Evolutionary conservation across 2,113 vertebrate genomes (phyloP).

Genomic region (Ammodytes marinus): DNA sequence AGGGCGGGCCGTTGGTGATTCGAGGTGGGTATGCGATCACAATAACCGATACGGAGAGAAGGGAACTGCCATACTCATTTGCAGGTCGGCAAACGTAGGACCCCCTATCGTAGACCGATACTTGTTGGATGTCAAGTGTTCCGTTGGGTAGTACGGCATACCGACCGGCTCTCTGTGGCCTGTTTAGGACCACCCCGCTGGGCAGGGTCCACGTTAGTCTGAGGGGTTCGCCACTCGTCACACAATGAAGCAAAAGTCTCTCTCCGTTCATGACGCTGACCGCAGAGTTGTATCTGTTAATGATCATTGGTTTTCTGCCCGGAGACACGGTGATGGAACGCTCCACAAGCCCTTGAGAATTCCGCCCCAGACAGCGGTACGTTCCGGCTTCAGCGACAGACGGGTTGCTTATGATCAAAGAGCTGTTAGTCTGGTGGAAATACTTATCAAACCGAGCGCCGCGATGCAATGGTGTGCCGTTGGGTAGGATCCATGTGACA

Average conservation of each 20-base stretch:
- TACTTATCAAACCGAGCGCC: slow-evolving; percentile 84
- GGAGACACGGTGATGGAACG: slow-evolving; percentile 85
- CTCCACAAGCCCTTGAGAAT: slow-evolving; percentile 83
- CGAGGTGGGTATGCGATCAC: slow-evolving; percentile 90
- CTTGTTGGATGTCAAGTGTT: slow-evolving; percentile 86
- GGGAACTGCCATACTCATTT: slow-evolving; percentile 84
- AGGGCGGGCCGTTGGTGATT: slow-evolving; percentile 89
- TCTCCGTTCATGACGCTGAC: slow-evolving; percentile 89
- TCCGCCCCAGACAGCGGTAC: slow-evolving; percentile 90
- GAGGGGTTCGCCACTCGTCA: slow-evolving; percentile 57
- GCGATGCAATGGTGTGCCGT: slow-evolving; percentile 83
- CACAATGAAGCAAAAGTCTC: slow-evolving; percentile 88
- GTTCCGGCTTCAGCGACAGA: slow-evolving; percentile 85
- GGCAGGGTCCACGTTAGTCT: slow-evolving; percentile 91
- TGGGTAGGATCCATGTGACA: slow-evolving; percentile 90
- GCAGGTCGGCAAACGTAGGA: slow-evolving; percentile 88
- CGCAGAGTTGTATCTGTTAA: slow-evolving; percentile 84
- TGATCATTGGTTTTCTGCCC: slow-evolving; percentile 85
- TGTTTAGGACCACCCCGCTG: slow-evolving; percentile 85
- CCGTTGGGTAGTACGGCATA: slow-evolving; percentile 88
- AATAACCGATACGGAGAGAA: slow-evolving; percentile 84
- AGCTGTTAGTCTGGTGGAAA: slow-evolving; percentile 87
- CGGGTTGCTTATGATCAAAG: slow-evolving; percentile 87
- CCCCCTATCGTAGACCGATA: slow-evolving; percentile 90
- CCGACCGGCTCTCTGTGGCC: slow-evolving; percentile 86